phyloP scores from a whole-genome alignment of 53 echinoderm and acorn worm genomes.

The Astropecten irregularis region DNA sequence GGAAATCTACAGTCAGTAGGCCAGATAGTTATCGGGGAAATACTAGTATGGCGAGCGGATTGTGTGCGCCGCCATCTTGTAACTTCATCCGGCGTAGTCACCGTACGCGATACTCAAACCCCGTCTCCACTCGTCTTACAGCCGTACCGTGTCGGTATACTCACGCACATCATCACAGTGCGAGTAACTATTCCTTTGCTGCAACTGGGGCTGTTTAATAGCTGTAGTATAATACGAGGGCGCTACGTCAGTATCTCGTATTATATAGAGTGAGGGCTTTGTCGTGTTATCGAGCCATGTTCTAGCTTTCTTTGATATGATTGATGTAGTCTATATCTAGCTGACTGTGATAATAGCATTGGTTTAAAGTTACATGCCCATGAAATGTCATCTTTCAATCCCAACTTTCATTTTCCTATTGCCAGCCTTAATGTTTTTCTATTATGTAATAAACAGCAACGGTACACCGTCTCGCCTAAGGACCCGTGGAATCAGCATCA shows the following conservation, averaged over 20 bases:
- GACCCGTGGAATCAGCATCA: slow-evolving; percentile 11
- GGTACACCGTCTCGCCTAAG: slow-evolving; percentile 38
- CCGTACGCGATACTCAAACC: slow-evolving; percentile 28
- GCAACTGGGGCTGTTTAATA: too few species aligned
- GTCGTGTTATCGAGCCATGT: slow-evolving; percentile 3
- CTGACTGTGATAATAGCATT: slow-evolving; percentile 14
- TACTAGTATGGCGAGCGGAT: slow-evolving; percentile 23
- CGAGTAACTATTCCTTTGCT: too few species aligned
- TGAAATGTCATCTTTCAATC: slow-evolving; percentile 45
- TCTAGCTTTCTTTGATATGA: background rate
- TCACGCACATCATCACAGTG: too few species aligned
- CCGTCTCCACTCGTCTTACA: slow-evolving; percentile 47
- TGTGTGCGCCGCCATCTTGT: slow-evolving; percentile 43
- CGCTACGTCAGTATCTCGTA: slow-evolving; percentile 10
- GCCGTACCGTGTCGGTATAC: too few species aligned
- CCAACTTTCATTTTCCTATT: slow-evolving; percentile 46
- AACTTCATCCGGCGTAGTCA: slow-evolving; percentile 16
- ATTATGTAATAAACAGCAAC: slow-evolving; percentile 55
- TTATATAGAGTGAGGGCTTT: slow-evolving; percentile 8
- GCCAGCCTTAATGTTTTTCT: slow-evolving; percentile 41
- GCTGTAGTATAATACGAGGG: slow-evolving; percentile 7
- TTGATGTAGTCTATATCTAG: background rate
- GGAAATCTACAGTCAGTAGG: slow-evolving; percentile 47
- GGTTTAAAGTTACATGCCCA: slow-evolving; percentile 33
- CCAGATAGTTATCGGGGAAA: slow-evolving; percentile 9